Percentiles rank a stretch among this genome's conserved stretches.
phyloP scores from a whole-genome alignment of 2,888 invertebrate species.

The Pristionchus arcanus region DNA sequence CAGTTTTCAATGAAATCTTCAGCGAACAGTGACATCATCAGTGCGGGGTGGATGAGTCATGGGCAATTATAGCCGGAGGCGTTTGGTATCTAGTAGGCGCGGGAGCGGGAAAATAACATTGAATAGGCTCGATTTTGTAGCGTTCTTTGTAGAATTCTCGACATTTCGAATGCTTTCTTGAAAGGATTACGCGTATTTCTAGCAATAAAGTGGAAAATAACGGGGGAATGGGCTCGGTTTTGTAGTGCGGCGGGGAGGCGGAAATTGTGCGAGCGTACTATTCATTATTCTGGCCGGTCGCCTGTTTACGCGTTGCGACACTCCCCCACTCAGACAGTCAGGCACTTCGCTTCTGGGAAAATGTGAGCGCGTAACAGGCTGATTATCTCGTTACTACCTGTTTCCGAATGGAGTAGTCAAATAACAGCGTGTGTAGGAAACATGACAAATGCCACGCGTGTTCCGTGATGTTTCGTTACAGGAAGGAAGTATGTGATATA shows the following conservation, averaged over 20 bases:
- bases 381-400: slow-evolving; percentile 1
- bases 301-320: background rate
- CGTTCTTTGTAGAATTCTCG: background rate
- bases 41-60: slow-evolving; percentile 47
- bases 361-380: background rate
- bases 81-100: background rate
- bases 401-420: no score
- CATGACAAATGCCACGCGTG: background rate
- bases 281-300: background rate
- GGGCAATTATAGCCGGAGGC: slow-evolving; percentile 54
- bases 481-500: no score
- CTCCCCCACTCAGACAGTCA: background rate
- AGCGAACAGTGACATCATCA: background rate
- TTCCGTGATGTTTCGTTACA: background rate
- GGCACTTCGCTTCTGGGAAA: slow-evolving; percentile 43
- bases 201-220: background rate
- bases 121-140: background rate
- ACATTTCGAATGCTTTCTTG: no score
- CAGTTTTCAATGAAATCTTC: background rate
- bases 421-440: background rate
- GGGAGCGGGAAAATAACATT: slow-evolving; percentile 48
- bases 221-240: background rate
- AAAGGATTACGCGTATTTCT: no score
- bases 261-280: background rate
- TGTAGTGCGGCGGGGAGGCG: background rate